Base-by-base conservation (phyloP, 2,888 invertebrate species). In the Drosophila affinis region DNA sequence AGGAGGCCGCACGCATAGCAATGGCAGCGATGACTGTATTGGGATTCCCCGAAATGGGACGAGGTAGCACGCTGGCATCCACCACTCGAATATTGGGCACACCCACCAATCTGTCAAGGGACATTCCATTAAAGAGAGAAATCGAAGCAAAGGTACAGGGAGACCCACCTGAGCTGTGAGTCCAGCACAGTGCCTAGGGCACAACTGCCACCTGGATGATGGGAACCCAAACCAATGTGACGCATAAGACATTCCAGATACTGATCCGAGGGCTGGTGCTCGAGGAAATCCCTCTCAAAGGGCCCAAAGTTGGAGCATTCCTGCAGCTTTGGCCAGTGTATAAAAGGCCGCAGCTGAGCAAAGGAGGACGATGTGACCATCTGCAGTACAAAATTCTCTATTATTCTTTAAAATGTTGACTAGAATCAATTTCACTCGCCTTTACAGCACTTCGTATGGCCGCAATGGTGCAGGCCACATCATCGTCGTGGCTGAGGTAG, bases 141-240 rank as follows among this genome's bases (percentile, higher is more conserved):
- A 29, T 9, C 29, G 29, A 29, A 29, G 29, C 29, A 9, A 9
- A 29, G 29, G 27, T 9, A 29, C 29, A 29, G 2, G 29, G 29
- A 29, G 29, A 29, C 24, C 12, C 81, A 95, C 96, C 94, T 93
- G 7, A 96, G 91, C 48, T 94, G 87, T 3, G 94, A 91, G 85
- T 97, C 95, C 0, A 97, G 95, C 0, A 97, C 97, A 3, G 94
- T 93, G 3, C 96, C 97, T 90, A 96, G 96, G 44, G 94, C 94
- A 87, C 96, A 96, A 0, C 95, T 96, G 12, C 97, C 97, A 0
- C 95, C 96, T 0, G 95, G 95, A 91, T 97, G 97, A 90, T 97
- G 96, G 0, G 96, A 95, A 1, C 95, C 94, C 27, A 96, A 92
- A 0, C 94, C 95, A 9, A 94, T 93, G 44, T 94, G 94, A 62